phyloP scores from a whole-genome alignment of 1,140 invertebrate species.

The Trinorchestia longiramus region DNA sequence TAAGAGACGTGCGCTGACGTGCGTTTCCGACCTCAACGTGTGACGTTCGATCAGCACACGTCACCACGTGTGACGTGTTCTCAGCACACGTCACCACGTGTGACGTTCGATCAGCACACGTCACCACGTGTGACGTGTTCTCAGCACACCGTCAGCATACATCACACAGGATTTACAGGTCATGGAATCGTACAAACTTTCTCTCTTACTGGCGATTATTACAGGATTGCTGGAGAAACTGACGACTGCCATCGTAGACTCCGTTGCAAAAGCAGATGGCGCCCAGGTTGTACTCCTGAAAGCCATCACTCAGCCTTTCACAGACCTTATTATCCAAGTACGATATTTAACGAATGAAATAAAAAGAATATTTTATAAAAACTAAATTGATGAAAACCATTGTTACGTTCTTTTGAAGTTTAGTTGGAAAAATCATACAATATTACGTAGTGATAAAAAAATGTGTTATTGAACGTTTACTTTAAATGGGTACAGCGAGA shows the following conservation, averaged over 20 bases:
- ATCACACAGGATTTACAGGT: neutral
- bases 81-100: too few species aligned
- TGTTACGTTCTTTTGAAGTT: neutral
- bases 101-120: too few species aligned
- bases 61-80: too few species aligned
- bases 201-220: neutral
- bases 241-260: slow-evolving; percentile 59
- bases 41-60: too few species aligned
- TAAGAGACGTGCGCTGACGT: too few species aligned
- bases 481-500: neutral
- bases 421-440: neutral
- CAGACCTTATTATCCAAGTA: slow-evolving; percentile 63
- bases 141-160: neutral
- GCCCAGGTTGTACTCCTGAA: slow-evolving; percentile 64
- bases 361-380: neutral
- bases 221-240: slow-evolving; percentile 64
- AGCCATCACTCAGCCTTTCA: slow-evolving; percentile 65
- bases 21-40: too few species aligned
- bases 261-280: slow-evolving; percentile 35
- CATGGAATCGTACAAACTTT: neutral
- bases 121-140: too few species aligned
- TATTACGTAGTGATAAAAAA: neutral
- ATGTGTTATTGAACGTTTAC: neutral
- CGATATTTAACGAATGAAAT: neutral
- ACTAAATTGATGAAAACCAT: neutral